These are phyloP conservation scores for Lacanobia wlatinum DNA, from an alignment of 2,888 invertebrate genomes.

Conservation along the genomic window DNA sequence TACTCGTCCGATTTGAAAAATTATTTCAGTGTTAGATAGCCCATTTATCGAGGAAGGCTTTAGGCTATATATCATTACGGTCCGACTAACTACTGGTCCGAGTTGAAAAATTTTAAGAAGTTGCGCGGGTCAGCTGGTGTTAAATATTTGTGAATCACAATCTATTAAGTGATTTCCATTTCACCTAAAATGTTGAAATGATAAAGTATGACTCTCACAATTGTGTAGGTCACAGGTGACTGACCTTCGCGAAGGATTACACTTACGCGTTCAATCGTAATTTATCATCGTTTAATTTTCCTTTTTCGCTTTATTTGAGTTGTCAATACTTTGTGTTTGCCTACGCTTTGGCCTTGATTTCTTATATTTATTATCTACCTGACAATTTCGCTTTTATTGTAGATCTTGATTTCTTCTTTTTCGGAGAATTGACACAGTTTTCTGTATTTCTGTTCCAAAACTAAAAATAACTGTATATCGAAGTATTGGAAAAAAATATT, in stretches of 20 bases:
- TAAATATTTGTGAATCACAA: too few relatives aligned
- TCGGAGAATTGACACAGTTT: neutral
- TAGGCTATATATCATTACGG: too few relatives aligned
- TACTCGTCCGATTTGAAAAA: too few relatives aligned
- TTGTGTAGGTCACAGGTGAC: slow-evolving; percentile 39
- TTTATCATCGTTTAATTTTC: slow-evolving; percentile 36
- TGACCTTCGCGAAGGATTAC: slow-evolving; percentile 30
- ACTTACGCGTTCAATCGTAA: slow-evolving; percentile 18
- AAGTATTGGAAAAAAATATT: too few relatives aligned
- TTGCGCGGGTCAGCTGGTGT: too few relatives aligned
- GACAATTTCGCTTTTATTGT: neutral
- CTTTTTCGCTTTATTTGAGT: slow-evolving; percentile 41
- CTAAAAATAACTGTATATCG: neutral
- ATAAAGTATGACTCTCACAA: slow-evolving; percentile 26
- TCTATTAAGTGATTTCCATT: neutral
- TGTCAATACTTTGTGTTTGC: slow-evolving; percentile 49
- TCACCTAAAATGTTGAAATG: slow-evolving; percentile 13
- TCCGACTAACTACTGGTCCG: too few relatives aligned
- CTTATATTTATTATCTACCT: slow-evolving; percentile 14
- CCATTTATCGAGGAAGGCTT: too few relatives aligned
- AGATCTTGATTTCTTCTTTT: slow-evolving; percentile 13
- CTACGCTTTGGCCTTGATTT: slow-evolving; percentile 30
- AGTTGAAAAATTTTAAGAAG: too few relatives aligned
- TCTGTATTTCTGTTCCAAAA: neutral
- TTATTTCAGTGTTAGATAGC: too few relatives aligned